Conservation (phyloP, 2,888 invertebrate species). For the Amitus sp. region DNA sequence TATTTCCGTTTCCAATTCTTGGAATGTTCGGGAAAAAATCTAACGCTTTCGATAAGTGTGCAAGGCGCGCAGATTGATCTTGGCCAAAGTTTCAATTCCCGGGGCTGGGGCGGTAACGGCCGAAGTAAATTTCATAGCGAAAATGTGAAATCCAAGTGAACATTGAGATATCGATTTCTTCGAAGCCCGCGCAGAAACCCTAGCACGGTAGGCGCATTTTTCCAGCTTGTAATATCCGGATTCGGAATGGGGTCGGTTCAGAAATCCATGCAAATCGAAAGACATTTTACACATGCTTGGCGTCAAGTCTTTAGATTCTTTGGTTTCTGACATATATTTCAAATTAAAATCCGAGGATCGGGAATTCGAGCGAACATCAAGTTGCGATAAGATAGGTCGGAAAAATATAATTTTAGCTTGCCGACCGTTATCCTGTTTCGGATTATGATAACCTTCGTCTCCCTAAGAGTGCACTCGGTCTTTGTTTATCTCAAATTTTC, state of each 20-base stretch:
- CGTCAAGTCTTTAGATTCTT: constrained; percentile 20
- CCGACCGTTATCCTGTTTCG: constrained; percentile 52
- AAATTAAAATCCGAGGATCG: constrained; percentile 36
- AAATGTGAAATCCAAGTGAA: too few relatives aligned
- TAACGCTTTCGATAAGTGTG: too few relatives aligned
- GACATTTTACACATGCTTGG: not conserved
- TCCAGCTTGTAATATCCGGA: not conserved
- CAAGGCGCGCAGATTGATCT: too few relatives aligned
- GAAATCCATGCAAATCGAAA: not conserved
- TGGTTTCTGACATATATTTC: constrained; percentile 7
- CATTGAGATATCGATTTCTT: too few relatives aligned
- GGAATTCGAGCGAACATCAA: constrained; percentile 48
- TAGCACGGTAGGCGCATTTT: not conserved
- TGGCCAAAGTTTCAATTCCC: too few relatives aligned
- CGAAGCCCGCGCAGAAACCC: not conserved
- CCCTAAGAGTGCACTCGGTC: constrained; percentile 21
- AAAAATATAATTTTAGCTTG: constrained; percentile 63
- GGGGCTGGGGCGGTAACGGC: too few relatives aligned
- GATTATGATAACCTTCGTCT: constrained; percentile 55
- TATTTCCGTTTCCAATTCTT: not conserved
- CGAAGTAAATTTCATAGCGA: too few relatives aligned
- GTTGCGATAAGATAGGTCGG: constrained; percentile 57
- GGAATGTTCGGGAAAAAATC: too few relatives aligned
- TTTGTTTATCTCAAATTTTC: constrained; percentile 56
- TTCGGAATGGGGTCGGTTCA: not conserved